phyloP scores from a whole-genome alignment of 2,113 vertebrate species.

The Cololabis saira region DNA sequence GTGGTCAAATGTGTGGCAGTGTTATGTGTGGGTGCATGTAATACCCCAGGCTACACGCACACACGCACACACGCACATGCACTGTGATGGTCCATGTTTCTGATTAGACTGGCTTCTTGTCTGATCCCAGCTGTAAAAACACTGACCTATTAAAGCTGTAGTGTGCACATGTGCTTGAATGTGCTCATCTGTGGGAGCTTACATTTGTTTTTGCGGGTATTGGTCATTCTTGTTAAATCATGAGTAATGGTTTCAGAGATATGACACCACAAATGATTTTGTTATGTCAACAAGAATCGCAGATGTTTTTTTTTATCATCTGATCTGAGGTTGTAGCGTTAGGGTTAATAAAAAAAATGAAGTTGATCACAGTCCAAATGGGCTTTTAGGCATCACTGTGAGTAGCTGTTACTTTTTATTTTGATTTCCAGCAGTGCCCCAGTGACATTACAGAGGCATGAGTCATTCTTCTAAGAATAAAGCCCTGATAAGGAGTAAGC shows the following conservation, averaged over 20 bases:
- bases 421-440: constrained; percentile 14
- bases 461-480: constrained; percentile 60
- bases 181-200: constrained; percentile 43
- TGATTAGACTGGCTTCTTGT: constrained; percentile 62
- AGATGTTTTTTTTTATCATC: background rate
- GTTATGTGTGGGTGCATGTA: constrained; percentile 14
- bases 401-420: background rate
- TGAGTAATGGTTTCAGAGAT: constrained; percentile 48
- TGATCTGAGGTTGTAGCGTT: background rate
- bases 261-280: constrained; percentile 16
- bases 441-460: constrained; percentile 45
- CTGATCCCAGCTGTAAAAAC: constrained; percentile 74
- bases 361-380: background rate
- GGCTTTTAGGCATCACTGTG: background rate
- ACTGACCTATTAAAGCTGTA: constrained; percentile 40
- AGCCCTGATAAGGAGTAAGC: constrained; percentile 23
- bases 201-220: constrained; percentile 31
- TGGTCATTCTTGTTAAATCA: constrained; percentile 47
- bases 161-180: constrained; percentile 46
- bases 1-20: constrained; percentile 24
- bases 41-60: constrained; percentile 19
- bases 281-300: constrained; percentile 2
- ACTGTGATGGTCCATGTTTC: constrained; percentile 42
- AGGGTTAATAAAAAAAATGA: constrained; percentile 6
- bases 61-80: constrained; percentile 1